Base-by-base conservation (phyloP, 2,888 invertebrate species). In the Oligia fasciuncula region DNA sequence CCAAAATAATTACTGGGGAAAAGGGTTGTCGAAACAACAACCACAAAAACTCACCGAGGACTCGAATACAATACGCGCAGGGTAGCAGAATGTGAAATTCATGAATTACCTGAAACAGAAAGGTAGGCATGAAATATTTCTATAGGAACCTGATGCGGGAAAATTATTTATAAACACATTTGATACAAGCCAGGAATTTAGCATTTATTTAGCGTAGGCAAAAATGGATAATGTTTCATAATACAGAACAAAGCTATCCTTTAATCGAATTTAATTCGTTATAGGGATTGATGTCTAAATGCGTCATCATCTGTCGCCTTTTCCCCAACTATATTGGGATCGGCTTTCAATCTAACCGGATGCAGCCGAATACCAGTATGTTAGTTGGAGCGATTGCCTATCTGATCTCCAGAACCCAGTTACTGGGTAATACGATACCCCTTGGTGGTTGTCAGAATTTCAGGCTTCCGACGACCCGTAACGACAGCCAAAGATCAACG, bases 41-140 rank as follows among this genome's bases (percentile, higher is more conserved):
- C 90, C 88, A 85, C 86, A 82, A 89, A 81, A 82, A 84, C 90
- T 90, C 85, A 90, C 90, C 76, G 66, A 76, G 71, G 68, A 84
- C 76, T 68, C 62, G 63, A 68, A 71, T 19, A 89, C 73, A 79
- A 77, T 76, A 70, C 69, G 54, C 66, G 60, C 70, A 49, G 54
- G 68, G 43, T 14, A 75, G 69, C 51, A 49, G 73, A 86, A 87
- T 84, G 77, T 85, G 75, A 86, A 86, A 84, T 86, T 87, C 84
- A 86, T 82, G 80, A 90, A 89, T 90, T 89, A 89, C 89, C 89
- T 89, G 88, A 79, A 89, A 90, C 81, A 90, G 73, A 89, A 80
- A 89, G 46, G 43, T 68, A 69, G 70, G 63, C 73, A 77, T 88
- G 71, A 88, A 87, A 78, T 69, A 76, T 83, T 88, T 85, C 54